Evolutionary conservation across 1,140 invertebrate genomes (phyloP).

Genomic region (Drosophila fuyamai): DNA sequence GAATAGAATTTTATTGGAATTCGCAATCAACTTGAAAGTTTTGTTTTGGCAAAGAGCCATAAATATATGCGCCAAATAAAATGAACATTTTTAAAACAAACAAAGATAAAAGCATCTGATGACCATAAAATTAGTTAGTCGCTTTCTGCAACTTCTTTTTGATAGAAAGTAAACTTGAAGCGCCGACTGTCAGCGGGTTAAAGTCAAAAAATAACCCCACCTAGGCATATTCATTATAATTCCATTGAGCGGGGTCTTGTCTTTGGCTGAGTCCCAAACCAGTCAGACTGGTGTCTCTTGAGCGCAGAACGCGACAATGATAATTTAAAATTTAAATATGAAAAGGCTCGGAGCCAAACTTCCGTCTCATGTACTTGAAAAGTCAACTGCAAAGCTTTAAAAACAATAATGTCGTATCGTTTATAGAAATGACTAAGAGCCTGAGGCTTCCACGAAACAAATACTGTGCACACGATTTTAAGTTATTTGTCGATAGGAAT

Average conservation of each 20-base stretch:
- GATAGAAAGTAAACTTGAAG: constrained; percentile 46
- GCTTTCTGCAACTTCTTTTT: constrained; percentile 27
- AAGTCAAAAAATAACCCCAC: constrained; percentile 47
- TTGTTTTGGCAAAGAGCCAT: not conserved
- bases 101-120: constrained; percentile 24
- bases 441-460: constrained; percentile 20
- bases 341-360: constrained; percentile 27
- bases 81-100: constrained; percentile 39
- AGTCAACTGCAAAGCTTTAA: constrained; percentile 5
- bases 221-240: constrained; percentile 46
- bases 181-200: constrained; percentile 35
- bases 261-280: constrained; percentile 22
- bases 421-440: constrained; percentile 38
- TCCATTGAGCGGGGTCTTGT: constrained; percentile 32
- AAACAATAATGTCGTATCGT: constrained; percentile 38
- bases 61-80: constrained; percentile 13
- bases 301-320: constrained; percentile 20
- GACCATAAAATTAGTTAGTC: constrained; percentile 25
- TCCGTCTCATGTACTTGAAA: constrained; percentile 19
- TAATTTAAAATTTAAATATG: constrained; percentile 28
- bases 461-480: constrained; percentile 18
- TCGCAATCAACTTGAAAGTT: constrained; percentile 9
- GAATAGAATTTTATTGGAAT: constrained; percentile 31
- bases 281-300: constrained; percentile 24
- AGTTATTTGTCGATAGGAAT: constrained; percentile 41